Base-by-base conservation (phyloP, 1,140 invertebrate genomes). In the Drosophila pectinifera region DNA sequence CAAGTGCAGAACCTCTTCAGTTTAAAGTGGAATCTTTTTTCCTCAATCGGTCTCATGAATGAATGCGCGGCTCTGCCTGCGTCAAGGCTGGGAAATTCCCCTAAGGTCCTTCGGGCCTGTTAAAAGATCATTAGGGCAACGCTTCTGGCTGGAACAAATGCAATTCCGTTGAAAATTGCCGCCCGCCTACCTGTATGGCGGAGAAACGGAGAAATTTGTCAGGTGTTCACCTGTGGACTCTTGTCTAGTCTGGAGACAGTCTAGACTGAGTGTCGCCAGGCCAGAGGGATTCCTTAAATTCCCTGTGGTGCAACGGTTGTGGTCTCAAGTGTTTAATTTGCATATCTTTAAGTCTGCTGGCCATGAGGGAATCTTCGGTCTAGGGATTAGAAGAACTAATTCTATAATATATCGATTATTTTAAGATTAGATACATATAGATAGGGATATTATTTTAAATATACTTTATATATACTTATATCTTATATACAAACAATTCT, bases 111-210 rank as follows among this genome's bases (percentile, higher is more conserved):
- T 55, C 45, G 36, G 73, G 42, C 78, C 80, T 86, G 85, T 90
- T 90, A 90, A 72, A 90, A 90, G 75, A 85, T 90, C 85, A 90
- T 90, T 90, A 90, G 85, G 63, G 59, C 42, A 62, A 63, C 41
- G 62, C 43, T 68, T 68, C 64, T 41, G 64, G 64, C 64, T 68
- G 22, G 59, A 68, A 51, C 59, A 68, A 49, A 68, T 51, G 49
- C 68, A 86, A 88, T 88, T 88, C 83, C 57, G 49, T 75, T 78
- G 82, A 88, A 86, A 82, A 76, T 78, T 62, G 11, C n/a, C 41
- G 11, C n/a, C 41, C 51, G 64, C 49, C 62, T 84, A 84, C 80
- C 81, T 85, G 82, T 31, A 41, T 45, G 48, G n/a, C 26, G 55
- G 22, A 45, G 39, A 14, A 49, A 31, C 46, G 16, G 42, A 64